Percentiles rank a stretch among this genome's conserved stretches.
These are phyloP conservation scores for Kryptolebias marmoratus DNA, from an alignment of 2,113 vertebrate genomes.

Conservation along the genomic window DNA sequence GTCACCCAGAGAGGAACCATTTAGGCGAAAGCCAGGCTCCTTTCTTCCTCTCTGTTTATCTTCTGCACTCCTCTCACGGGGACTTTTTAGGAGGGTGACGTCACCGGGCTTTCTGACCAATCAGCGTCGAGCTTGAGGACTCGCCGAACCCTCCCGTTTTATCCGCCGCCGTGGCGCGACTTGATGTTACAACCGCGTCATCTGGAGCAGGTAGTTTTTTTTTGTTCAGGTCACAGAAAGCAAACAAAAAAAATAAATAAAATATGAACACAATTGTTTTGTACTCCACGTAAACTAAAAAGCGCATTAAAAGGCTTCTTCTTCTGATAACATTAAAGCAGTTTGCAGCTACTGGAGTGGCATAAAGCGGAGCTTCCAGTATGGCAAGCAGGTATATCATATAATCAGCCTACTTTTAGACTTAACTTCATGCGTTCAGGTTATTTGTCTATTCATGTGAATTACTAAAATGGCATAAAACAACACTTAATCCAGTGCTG, in stretches of 20 bases:
- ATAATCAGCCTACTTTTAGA: background rate
- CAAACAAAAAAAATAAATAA: too few relatives aligned
- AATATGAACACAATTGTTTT: background rate
- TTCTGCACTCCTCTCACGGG: background rate
- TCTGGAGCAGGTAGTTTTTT: background rate
- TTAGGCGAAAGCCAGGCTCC: slow-evolving; percentile 4
- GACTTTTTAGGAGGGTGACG: slow-evolving; percentile 17
- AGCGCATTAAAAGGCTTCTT: background rate
- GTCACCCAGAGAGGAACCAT: background rate
- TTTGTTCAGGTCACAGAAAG: background rate
- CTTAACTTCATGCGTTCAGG: too few relatives aligned
- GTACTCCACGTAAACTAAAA: background rate
- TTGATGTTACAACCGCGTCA: background rate
- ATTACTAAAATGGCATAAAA: too few relatives aligned
- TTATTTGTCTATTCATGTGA: too few relatives aligned
- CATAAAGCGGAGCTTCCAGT: background rate
- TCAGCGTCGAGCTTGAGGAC: slow-evolving; percentile 42
- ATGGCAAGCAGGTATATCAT: background rate
- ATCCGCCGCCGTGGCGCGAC: slow-evolving; percentile 48
- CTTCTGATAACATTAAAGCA: background rate
- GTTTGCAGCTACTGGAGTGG: too few relatives aligned
- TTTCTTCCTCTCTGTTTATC: background rate
- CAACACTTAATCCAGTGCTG: too few relatives aligned
- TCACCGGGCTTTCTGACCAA: slow-evolving; percentile 53
- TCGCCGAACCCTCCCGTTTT: slow-evolving; percentile 21